phyloP scores from a whole-genome alignment of 2,113 vertebrate species.

The Misgurnus anguillicaudatus region DNA sequence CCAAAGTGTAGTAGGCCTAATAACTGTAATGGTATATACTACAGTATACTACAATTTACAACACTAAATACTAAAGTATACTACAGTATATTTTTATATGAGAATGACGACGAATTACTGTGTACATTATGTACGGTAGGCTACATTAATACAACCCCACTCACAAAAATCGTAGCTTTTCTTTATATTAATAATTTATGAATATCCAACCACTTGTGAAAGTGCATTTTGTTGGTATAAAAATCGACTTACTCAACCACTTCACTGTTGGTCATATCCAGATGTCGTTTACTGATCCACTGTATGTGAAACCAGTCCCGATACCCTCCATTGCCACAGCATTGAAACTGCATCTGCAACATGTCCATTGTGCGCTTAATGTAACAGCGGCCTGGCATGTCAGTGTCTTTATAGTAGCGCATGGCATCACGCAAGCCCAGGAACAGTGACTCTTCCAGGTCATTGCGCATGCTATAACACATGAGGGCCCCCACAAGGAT shows the following conservation, averaged over 20 bases:
- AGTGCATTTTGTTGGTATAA: neutral
- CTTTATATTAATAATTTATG: neutral
- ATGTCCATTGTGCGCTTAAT: constrained; percentile 83
- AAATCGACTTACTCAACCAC: constrained; percentile 81
- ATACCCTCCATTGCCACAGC: constrained; percentile 85
- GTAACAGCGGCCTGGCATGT: constrained; percentile 84
- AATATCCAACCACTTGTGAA: neutral
- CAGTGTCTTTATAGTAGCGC: constrained; percentile 85
- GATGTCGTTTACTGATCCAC: constrained; percentile 84
- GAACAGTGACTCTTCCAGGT: constrained; percentile 82
- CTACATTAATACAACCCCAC: no score
- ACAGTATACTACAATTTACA: no score
- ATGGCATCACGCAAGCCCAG: constrained; percentile 80
- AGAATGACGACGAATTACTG: no score
- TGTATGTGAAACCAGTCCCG: constrained; percentile 89
- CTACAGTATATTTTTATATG: no score
- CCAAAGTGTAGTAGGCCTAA: no score
- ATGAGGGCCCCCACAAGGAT: constrained; percentile 81
- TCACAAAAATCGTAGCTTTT: no score
- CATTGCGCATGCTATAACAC: constrained; percentile 79
- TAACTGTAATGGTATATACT: no score
- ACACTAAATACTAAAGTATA: no score
- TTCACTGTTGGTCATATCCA: constrained; percentile 81
- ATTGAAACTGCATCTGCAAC: constrained; percentile 84
- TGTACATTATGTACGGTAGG: no score